Evolutionary conservation across 53 echinoderm and acorn worm genomes (phyloP).

Genomic region (Patiria pectinifera): DNA sequence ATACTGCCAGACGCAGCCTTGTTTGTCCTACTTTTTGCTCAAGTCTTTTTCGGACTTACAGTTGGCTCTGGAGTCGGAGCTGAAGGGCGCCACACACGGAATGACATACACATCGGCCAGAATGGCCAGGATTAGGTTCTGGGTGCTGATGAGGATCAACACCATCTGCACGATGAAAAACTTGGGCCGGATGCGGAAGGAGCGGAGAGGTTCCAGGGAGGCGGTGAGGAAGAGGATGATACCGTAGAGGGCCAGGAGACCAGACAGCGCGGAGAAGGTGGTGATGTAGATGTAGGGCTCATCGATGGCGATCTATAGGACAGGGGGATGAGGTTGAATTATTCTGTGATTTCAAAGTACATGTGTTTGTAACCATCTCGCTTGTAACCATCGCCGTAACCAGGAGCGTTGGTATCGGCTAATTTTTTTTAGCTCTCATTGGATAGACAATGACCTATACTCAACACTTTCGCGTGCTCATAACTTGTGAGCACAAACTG

Average conservation of each 20-base stretch:
- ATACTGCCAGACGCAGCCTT: too few species aligned
- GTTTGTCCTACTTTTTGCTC: neutral
- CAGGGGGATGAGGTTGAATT: too few species aligned
- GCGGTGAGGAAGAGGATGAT: constrained; percentile 80
- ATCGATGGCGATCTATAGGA: constrained; percentile 24
- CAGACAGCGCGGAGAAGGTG: constrained; percentile 56
- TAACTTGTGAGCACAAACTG: too few species aligned
- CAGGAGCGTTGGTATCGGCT: too few species aligned
- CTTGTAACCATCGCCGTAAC: too few species aligned
- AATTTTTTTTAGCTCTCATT: too few species aligned
- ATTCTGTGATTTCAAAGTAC: too few species aligned
- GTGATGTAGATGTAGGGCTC: constrained; percentile 76
- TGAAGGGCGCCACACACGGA: constrained; percentile 74
- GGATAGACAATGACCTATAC: too few species aligned
- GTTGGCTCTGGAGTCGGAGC: constrained; percentile 73
- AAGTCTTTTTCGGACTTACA: constrained; percentile 62
- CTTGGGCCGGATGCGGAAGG: constrained; percentile 79
- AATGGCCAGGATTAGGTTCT: constrained; percentile 70
- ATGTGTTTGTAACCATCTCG: too few species aligned
- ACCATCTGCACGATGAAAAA: constrained; percentile 80
- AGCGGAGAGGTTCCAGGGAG: constrained; percentile 68
- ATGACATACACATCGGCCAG: constrained; percentile 63
- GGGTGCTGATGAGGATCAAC: constrained; percentile 77
- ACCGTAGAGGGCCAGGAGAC: constrained; percentile 80
- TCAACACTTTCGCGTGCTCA: too few species aligned